Percentiles rank a stretch among this genome's conserved stretches.
Conservation (phyloP, 2,113 vertebrate genomes). For the Hippopotamus amphibius region DNA sequence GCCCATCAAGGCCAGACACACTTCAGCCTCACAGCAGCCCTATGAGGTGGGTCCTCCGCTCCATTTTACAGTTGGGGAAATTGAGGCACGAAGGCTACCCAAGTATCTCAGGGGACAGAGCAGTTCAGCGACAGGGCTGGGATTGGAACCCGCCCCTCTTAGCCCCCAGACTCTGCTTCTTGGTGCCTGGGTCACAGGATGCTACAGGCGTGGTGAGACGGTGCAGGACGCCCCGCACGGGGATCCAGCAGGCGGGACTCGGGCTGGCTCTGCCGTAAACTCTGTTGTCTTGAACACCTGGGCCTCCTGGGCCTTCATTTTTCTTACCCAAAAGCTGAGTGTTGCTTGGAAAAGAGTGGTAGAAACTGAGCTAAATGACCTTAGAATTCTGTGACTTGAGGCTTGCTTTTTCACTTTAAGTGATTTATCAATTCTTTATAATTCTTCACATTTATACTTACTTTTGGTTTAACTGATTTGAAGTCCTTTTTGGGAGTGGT, state of each 20-base stretch:
- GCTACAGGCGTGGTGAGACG: accelerated
- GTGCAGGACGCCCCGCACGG: accelerated
- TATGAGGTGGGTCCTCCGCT: neutral
- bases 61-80: neutral
- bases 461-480: neutral
- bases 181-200: accelerated
- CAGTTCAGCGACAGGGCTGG: neutral
- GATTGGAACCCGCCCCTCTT: neutral
- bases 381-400: neutral
- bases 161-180: accelerated
- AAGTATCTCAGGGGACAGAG: neutral
- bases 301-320: neutral
- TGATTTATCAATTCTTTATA: neutral
- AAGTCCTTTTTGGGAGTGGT: neutral
- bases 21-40: neutral
- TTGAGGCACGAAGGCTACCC: neutral
- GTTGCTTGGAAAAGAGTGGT: neutral
- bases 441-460: neutral
- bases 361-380: neutral
- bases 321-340: neutral
- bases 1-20: accelerated
- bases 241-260: neutral
- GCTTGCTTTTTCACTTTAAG: neutral
- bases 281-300: neutral
- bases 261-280: accelerated